Evolutionary conservation across 2,888 invertebrate genomes (phyloP).

Genomic region (Ormia ochracea): DNA sequence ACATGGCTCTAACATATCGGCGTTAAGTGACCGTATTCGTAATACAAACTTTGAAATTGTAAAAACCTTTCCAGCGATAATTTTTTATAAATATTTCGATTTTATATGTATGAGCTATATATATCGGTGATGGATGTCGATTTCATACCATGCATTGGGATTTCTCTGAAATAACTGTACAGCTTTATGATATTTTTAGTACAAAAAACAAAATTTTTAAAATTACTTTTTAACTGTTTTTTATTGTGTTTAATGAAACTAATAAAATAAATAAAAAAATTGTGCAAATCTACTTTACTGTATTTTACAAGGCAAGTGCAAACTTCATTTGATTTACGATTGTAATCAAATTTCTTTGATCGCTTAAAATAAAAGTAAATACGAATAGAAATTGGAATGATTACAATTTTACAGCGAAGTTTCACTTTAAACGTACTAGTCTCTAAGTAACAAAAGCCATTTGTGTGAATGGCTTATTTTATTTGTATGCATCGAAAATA

Average conservation of each 20-base stretch:
- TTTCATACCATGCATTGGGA: too few relatives aligned
- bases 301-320: neutral
- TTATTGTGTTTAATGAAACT: neutral
- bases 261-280: too few relatives aligned
- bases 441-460: neutral
- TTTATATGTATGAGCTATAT: too few relatives aligned
- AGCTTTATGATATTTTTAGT: neutral
- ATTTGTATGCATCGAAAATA: constrained; percentile 17
- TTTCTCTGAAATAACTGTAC: too few relatives aligned
- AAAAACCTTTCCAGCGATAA: too few relatives aligned
- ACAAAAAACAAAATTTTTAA: neutral
- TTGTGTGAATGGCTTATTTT: neutral
- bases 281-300: too few relatives aligned
- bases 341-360: constrained; percentile 2
- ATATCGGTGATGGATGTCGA: neutral
- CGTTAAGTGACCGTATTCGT: too few relatives aligned
- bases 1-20: too few relatives aligned
- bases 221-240: neutral
- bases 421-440: constrained; percentile 50
- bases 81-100: too few relatives aligned
- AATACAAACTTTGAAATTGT: too few relatives aligned
- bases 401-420: constrained; percentile 42
- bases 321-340: constrained; percentile 16
- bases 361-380: constrained; percentile 1
- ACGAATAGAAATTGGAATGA: constrained; percentile 38